These are phyloP conservation scores for Chaunax sp. DNA, from an alignment of 2,797 vertebrate genomes.

Conservation along the genomic window DNA sequence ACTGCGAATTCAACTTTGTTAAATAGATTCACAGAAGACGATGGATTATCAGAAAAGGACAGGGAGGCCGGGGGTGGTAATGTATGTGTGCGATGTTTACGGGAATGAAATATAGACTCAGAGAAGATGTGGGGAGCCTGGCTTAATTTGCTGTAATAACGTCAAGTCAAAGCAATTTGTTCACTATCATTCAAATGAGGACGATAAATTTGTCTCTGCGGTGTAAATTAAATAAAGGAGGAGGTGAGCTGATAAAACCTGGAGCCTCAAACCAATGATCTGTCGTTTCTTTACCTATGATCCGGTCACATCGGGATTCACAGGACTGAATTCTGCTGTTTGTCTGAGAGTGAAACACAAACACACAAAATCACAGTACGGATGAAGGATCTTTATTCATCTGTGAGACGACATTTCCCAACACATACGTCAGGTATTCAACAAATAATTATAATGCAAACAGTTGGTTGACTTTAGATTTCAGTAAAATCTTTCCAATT, in stretches of 20 bases:
- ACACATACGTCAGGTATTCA: background rate
- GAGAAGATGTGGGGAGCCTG: conserved; percentile 10
- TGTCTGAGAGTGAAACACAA: too few species aligned
- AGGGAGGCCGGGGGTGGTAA: too few species aligned
- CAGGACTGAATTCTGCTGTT: too few species aligned
- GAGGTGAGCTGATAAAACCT: conserved; percentile 9
- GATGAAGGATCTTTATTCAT: too few species aligned
- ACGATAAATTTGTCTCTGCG: conserved; percentile 2
- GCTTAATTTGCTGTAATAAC: conserved; percentile 28
- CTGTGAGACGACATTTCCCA: too few species aligned
- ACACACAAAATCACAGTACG: too few species aligned
- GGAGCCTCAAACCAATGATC: conserved; percentile 11
- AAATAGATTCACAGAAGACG: too few species aligned
- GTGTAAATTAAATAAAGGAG: conserved; percentile 36
- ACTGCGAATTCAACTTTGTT: background rate
- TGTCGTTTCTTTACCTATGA: too few species aligned
- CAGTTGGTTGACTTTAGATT: too few species aligned
- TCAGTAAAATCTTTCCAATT: too few species aligned
- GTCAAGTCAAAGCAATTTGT: conserved; percentile 29
- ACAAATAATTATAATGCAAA: background rate
- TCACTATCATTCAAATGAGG: conserved; percentile 31
- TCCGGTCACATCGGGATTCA: too few species aligned
- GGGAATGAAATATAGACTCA: conserved; percentile 21
- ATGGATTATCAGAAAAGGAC: background rate
- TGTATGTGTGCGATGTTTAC: conserved; percentile 9